Percentiles rank a stretch among this genome's conserved stretches.
These are phyloP conservation scores for Drosophila busckii DNA, from an alignment of 1,140 invertebrate genomes.

Conservation along the genomic window DNA sequence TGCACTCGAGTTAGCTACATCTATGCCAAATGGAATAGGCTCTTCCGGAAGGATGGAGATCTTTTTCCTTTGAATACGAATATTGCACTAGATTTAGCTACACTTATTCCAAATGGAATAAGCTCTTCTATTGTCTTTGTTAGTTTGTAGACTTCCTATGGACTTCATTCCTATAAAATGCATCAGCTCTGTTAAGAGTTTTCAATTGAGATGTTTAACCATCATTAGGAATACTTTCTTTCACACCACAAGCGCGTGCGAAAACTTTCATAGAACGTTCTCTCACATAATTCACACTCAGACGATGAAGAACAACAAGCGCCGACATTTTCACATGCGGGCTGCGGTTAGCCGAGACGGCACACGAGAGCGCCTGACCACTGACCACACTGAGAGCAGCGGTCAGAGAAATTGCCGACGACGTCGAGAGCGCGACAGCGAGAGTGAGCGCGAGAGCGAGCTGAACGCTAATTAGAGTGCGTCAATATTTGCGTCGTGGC, in stretches of 20 bases:
- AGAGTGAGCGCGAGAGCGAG: neutral
- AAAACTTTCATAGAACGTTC: slow-evolving; percentile 8
- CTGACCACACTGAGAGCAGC: slow-evolving; percentile 24
- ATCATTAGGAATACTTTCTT: slow-evolving; percentile 2
- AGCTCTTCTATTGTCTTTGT: too few species aligned
- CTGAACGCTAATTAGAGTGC: slow-evolving; percentile 49
- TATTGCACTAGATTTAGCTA: too few species aligned
- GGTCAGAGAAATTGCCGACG: slow-evolving; percentile 11
- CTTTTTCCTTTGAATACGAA: too few species aligned
- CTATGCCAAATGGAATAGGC: too few species aligned
- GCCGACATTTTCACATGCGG: slow-evolving; percentile 46
- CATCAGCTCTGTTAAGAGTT: too few species aligned
- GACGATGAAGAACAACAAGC: slow-evolving; percentile 16
- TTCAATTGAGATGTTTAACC: slow-evolving; percentile 16
- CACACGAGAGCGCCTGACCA: too few species aligned
- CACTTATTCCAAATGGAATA: too few species aligned
- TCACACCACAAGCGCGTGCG: slow-evolving; percentile 15
- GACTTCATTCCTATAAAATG: too few species aligned
- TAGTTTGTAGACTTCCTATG: too few species aligned
- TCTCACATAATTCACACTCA: slow-evolving; percentile 14
- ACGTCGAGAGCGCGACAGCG: neutral
- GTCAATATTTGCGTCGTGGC: slow-evolving; percentile 52
- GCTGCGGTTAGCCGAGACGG: slow-evolving; percentile 42
- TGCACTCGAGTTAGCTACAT: too few species aligned
- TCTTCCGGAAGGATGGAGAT: too few species aligned